phyloP scores from a whole-genome alignment of 2,797 vertebrate species.

The Xenopus petersii region DNA sequence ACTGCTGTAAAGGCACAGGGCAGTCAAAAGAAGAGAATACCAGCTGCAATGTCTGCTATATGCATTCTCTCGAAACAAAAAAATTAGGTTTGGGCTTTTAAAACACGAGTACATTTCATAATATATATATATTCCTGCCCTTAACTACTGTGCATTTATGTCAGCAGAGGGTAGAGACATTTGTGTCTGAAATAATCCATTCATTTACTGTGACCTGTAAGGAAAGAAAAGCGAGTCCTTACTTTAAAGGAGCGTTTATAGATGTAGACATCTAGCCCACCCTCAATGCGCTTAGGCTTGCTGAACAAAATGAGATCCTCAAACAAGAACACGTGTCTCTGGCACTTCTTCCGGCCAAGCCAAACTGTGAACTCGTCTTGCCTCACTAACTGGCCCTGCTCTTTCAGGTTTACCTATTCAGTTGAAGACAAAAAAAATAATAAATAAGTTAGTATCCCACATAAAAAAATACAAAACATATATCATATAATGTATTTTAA shows the following conservation, averaged over 20 bases:
- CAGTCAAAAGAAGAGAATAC: too few relatives aligned
- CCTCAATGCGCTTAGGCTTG: slow-evolving; percentile 84
- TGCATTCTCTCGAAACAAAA: too few relatives aligned
- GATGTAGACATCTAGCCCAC: slow-evolving; percentile 81
- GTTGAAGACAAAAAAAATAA: slow-evolving; percentile 12
- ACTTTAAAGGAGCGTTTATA: slow-evolving; percentile 97
- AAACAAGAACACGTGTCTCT: slow-evolving; percentile 90
- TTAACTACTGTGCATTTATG: too few relatives aligned
- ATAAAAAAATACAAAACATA: not conserved
- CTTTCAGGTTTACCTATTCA: slow-evolving; percentile 91
- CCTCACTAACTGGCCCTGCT: slow-evolving; percentile 91
- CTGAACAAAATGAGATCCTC: slow-evolving; percentile 94
- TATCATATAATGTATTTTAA: too few relatives aligned
- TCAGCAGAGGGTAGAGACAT: not conserved
- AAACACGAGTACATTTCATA: too few relatives aligned
- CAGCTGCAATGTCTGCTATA: too few relatives aligned
- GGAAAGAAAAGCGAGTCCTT: slow-evolving; percentile 20
- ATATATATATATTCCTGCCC: too few relatives aligned
- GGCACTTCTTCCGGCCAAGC: slow-evolving; percentile 82
- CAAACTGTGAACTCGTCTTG: slow-evolving; percentile 89
- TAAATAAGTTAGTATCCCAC: not conserved
- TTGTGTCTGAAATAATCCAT: not conserved
- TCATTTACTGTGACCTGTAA: too few relatives aligned
- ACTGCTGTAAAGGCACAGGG: too few relatives aligned
- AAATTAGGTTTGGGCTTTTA: too few relatives aligned